Evolutionary conservation across 2,888 invertebrate species (phyloP).

Genomic region (Aricia artaxerxes): DNA sequence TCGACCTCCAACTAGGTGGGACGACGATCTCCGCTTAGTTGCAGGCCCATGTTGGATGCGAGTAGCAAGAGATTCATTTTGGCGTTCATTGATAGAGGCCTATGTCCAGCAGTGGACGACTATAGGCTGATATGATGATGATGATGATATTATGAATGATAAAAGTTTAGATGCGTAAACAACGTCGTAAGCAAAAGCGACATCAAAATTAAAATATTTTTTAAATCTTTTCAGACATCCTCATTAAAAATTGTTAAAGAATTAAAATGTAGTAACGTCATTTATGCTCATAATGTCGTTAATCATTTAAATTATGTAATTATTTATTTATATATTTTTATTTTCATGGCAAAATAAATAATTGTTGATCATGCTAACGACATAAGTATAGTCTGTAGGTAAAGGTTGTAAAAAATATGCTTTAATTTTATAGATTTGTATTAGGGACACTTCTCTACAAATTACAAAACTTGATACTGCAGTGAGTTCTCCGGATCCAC

Average conservation of each 20-base stretch:
- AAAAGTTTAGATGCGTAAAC: background rate
- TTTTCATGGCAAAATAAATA: background rate
- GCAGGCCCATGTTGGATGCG: too few relatives aligned
- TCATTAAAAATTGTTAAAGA: constrained; percentile 3
- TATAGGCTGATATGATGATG: too few relatives aligned
- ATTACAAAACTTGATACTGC: too few relatives aligned
- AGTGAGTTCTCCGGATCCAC: too few relatives aligned
- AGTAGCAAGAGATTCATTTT: too few relatives aligned
- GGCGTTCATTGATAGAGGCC: too few relatives aligned
- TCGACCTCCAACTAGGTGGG: too few relatives aligned
- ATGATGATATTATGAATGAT: too few relatives aligned
- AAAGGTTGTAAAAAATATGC: background rate
- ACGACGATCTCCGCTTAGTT: too few relatives aligned
- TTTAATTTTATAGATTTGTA: too few relatives aligned
- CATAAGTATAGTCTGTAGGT: background rate
- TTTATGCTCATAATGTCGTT: background rate
- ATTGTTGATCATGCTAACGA: background rate
- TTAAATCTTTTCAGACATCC: background rate
- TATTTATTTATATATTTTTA: constrained; percentile 12
- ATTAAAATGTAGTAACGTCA: background rate
- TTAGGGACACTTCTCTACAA: too few relatives aligned
- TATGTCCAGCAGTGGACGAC: too few relatives aligned
- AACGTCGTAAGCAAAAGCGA: background rate
- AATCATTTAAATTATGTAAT: constrained; percentile 15
- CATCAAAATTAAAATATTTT: background rate